phyloP scores from a whole-genome alignment of 2,113 vertebrate genomes.

The Ophthalmotilapia sp. region DNA sequence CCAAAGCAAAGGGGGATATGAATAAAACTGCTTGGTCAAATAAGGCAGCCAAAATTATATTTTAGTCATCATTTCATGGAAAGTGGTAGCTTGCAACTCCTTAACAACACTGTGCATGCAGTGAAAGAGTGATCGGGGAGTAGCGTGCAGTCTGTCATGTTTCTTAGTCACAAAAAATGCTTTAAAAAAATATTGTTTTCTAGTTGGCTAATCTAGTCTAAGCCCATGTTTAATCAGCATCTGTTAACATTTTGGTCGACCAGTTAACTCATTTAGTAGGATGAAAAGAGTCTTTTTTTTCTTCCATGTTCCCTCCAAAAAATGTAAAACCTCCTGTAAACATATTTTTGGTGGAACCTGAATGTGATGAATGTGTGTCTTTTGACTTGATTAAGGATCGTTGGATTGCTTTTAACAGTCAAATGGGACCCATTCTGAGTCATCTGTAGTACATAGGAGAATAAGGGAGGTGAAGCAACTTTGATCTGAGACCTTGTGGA shows the following conservation, averaged over 20 bases:
- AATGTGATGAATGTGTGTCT: neutral
- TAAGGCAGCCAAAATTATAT: neutral
- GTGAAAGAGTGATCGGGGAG: neutral
- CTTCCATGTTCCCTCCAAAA: rapidly evolving
- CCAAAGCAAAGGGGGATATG: rapidly evolving
- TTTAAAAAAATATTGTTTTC: neutral
- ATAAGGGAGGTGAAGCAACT: neutral
- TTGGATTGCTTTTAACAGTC: neutral
- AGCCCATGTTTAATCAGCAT: neutral
- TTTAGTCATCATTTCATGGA: neutral
- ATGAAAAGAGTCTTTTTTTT: neutral
- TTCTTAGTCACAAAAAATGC: neutral
- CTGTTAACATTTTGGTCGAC: neutral
- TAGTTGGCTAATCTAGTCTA: neutral
- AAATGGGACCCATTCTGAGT: neutral
- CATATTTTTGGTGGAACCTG: neutral
- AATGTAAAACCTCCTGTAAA: neutral
- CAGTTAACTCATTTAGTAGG: neutral
- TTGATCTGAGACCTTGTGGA: neutral
- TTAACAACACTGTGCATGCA: neutral
- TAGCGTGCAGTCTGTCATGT: rapidly evolving
- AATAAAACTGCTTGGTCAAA: neutral
- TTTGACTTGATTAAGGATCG: neutral
- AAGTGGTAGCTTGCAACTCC: neutral
- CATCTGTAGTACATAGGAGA: neutral